Base-by-base conservation (phyloP, 2,797 vertebrate genomes). In the Bufotes viridis region DNA sequence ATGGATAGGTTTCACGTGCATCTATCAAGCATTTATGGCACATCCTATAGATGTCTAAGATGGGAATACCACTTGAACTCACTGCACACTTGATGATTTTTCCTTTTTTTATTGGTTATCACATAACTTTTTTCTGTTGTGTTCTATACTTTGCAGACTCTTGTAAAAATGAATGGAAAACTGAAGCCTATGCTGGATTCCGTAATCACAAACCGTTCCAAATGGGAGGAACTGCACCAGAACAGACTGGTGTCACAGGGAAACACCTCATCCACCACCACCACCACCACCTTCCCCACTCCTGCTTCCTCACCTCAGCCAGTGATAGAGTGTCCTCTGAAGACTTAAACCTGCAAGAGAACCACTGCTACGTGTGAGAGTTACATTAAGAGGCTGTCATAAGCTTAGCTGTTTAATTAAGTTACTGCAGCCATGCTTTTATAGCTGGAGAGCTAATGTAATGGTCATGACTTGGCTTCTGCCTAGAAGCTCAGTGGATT, bases 101-200 rank as follows among this genome's bases (percentile, higher is more conserved):
- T 17, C 4, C 13, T 14, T 9, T 34, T 51, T 42, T 67, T 49
- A n/a, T 51, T 51, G 29, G 20, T 60, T n/a, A n/a, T 49, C 63
- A n/a, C 49, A 6, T 42, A 2, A 58, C 14, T 24, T 74, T 70
- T 61, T 60, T 87, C 24, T 82, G 3, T 87, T 8, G 63, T 26
- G 29, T 58, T 0, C 17, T 85, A 88, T 81, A 6, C 90, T 84
- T 87, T 92, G 42, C 84, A 99, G 98, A 97, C 96, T 26, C 92
- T 99, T 91, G 98, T 97, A 90, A 98, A 97, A 92, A 92, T 99
- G 91, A 99, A 98, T 91, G 95, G 93, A 53, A 99, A 99, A 94
- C 96, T 99, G 89, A 97, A 98, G 95, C 97, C 98, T 0, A 98
- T 99, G 97, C 91, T 99, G 90, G 97, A 99, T 90, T 96, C 96